These are phyloP conservation scores for Puntigrus tetrazona DNA, from an alignment of 2,113 vertebrate species.

Conservation along the genomic window DNA sequence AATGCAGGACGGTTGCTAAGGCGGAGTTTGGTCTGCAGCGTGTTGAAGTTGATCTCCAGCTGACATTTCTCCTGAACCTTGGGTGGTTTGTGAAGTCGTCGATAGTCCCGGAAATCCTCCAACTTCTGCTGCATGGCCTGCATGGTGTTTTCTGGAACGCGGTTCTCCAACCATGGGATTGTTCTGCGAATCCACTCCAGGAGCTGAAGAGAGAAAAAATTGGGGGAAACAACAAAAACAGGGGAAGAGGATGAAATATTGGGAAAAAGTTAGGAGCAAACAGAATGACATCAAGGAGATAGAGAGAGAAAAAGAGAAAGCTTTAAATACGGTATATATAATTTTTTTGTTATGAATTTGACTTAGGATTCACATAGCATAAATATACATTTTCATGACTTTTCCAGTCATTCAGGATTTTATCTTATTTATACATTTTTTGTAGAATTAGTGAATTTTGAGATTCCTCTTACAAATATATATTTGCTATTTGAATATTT, in stretches of 20 bases:
- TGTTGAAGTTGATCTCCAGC: constrained; percentile 99
- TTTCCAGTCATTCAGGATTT: not conserved
- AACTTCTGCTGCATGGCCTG: constrained; percentile 99
- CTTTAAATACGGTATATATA: not conserved
- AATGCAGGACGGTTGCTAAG: constrained; percentile 98
- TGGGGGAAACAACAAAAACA: not conserved
- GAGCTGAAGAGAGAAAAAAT: constrained; percentile 73
- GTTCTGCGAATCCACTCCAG: constrained; percentile 97
- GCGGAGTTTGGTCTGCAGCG: constrained; percentile 95
- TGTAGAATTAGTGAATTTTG: not conserved
- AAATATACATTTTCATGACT: not conserved
- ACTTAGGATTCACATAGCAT: not conserved
- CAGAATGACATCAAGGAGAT: constrained; percentile 20
- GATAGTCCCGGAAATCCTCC: constrained; percentile 96
- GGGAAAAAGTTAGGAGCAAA: constrained; percentile 40
- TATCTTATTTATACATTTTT: not conserved
- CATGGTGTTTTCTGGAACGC: constrained; percentile 94
- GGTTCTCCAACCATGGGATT: constrained; percentile 97
- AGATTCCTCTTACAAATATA: not conserved
- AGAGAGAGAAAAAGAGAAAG: not conserved
- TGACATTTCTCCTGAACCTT: constrained; percentile 99
- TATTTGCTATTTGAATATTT: not conserved
- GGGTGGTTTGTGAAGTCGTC: constrained; percentile 95
- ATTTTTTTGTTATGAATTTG: not conserved
- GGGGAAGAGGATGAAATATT: constrained; percentile 23